phyloP scores from a whole-genome alignment of 2,113 vertebrate genomes.

The Halichoeres trimaculatus region DNA sequence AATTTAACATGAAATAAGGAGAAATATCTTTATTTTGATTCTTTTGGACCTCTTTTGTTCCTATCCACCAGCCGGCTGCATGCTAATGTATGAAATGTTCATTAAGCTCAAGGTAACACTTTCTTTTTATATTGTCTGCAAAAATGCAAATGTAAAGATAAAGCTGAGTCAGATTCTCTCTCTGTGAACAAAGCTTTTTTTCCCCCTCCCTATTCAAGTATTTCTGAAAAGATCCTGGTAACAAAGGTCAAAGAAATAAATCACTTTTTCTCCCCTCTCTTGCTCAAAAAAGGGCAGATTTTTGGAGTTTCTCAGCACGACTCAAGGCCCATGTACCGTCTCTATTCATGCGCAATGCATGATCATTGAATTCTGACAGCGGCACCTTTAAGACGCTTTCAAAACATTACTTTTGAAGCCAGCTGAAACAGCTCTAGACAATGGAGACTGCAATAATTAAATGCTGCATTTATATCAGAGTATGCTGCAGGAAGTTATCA shows the following conservation, averaged over 20 bases:
- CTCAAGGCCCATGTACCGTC: background rate
- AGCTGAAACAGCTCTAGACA: background rate
- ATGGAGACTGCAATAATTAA: background rate
- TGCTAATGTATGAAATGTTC: constrained; percentile 7
- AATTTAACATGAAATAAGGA: too few species aligned
- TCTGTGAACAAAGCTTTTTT: background rate
- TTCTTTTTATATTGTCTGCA: constrained; percentile 17
- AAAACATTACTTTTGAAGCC: too few species aligned
- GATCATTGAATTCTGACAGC: constrained; percentile 15
- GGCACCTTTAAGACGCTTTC: background rate
- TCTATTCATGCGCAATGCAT: too few species aligned
- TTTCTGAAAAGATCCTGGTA: background rate
- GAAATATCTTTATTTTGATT: too few species aligned
- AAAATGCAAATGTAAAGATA: constrained; percentile 34
- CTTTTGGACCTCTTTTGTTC: background rate
- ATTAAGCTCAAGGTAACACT: constrained; percentile 5
- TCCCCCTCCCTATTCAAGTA: constrained; percentile 4
- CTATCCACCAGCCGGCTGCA: constrained; percentile 4
- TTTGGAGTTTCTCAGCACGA: constrained; percentile 26
- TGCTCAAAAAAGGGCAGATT: constrained; percentile 6
- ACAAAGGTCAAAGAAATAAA: constrained; percentile 14
- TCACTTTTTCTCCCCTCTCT: background rate
- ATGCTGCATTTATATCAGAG: background rate
- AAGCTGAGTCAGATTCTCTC: background rate
- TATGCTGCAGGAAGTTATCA: background rate